Percentiles rank a stretch among this genome's conserved stretches.
These are phyloP conservation scores for Battus philenor DNA, from an alignment of 1,140 invertebrate species.

Conservation along the genomic window DNA sequence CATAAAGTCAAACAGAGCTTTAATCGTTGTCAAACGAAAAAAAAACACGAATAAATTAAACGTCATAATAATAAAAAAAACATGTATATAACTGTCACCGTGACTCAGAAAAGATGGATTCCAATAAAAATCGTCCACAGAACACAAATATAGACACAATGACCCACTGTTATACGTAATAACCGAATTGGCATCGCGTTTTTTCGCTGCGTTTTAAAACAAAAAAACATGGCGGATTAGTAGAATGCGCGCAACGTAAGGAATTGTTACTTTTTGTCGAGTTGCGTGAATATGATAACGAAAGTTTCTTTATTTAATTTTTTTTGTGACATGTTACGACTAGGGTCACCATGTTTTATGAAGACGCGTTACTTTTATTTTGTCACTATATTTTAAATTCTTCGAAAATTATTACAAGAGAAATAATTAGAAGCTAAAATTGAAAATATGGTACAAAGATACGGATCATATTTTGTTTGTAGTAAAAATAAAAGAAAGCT, in stretches of 20 bases:
- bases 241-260: constrained; percentile 25
- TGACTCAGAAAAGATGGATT: constrained; percentile 35
- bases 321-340: constrained; percentile 6
- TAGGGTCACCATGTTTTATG: constrained; percentile 5
- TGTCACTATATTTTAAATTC: too few relatives aligned
- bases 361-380: too few relatives aligned
- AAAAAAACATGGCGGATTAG: constrained; percentile 42
- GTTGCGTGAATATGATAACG: constrained; percentile 33
- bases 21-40: constrained; percentile 26
- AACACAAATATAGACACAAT: constrained; percentile 45
- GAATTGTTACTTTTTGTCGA: constrained; percentile 38
- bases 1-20: constrained; percentile 35
- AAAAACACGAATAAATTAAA: constrained; percentile 31
- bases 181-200: constrained; percentile 30
- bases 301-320: constrained; percentile 38
- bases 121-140: constrained; percentile 38
- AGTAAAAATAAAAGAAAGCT: too few relatives aligned
- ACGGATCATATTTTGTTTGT: too few relatives aligned
- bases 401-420: too few relatives aligned
- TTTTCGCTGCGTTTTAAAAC: constrained; percentile 33
- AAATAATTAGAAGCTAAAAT: too few relatives aligned
- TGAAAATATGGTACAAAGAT: too few relatives aligned
- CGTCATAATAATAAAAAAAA: constrained; percentile 21
- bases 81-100: constrained; percentile 28
- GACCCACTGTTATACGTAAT: constrained; percentile 41